Conservation (phyloP, 2,797 vertebrate species). For the Ctenopoma kingsleyae region DNA sequence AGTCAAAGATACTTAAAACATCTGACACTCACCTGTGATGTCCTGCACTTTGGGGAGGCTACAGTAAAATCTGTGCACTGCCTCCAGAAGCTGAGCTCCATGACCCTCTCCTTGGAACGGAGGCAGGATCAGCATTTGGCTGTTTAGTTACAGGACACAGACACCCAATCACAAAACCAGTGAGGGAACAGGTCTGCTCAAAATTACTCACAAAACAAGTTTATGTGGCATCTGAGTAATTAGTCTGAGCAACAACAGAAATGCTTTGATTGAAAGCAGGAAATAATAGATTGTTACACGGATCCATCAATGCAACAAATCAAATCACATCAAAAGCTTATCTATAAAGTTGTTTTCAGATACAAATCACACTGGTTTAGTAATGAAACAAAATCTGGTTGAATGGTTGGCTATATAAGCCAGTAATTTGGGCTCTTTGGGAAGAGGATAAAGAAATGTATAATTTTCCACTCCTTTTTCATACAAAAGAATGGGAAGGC, state of each 20-base stretch:
- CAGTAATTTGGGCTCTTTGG: conserved; percentile 85
- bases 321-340: conserved; percentile 74
- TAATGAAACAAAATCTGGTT: conserved; percentile 79
- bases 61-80: conserved; percentile 95
- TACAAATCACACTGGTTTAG: conserved; percentile 75
- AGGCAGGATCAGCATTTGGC: conserved; percentile 97
- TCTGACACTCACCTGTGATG: conserved; percentile 91
- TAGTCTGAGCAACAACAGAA: conserved; percentile 37
- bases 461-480: conserved; percentile 86
- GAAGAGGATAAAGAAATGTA: conserved; percentile 87
- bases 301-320: conserved; percentile 67
- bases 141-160: conserved; percentile 78
- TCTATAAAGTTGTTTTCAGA: conserved; percentile 81
- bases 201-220: conserved; percentile 39
- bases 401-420: conserved; percentile 84
- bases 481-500: conserved; percentile 93
- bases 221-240: conserved; percentile 11
- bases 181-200: conserved; percentile 37
- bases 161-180: conserved; percentile 31
- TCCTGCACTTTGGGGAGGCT: conserved; percentile 93
- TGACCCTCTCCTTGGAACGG: conserved; percentile 98
- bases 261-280: conserved; percentile 54
- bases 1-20: neutral
- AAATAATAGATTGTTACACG: conserved; percentile 62
- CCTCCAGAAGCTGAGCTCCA: conserved; percentile 96